phyloP scores from a whole-genome alignment of 1,140 invertebrate genomes.

The Babylonia areolata region DNA sequence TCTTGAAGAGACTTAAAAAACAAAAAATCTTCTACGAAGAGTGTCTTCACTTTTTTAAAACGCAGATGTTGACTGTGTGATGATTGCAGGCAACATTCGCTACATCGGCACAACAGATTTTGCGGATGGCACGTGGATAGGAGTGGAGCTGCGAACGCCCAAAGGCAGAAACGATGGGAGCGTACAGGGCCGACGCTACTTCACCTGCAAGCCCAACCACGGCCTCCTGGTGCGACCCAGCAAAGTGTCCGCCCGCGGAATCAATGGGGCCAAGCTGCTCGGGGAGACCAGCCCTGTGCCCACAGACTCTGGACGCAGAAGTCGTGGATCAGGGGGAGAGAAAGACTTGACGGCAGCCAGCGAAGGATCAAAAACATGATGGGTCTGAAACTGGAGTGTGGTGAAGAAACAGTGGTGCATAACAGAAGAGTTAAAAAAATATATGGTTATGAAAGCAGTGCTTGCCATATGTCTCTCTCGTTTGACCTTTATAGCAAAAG shows the following conservation, averaged over 20 bases:
- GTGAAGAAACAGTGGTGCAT: no score
- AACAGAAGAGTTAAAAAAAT: no score
- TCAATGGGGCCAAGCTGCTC: constrained; percentile 79
- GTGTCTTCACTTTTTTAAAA: no score
- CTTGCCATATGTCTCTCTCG: no score
- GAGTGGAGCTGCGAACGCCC: constrained; percentile 77
- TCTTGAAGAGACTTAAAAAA: no score
- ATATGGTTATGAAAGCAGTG: no score
- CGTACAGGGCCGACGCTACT: constrained; percentile 78
- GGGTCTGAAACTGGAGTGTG: background rate
- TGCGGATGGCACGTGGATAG: constrained; percentile 79
- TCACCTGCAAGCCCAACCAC: constrained; percentile 77
- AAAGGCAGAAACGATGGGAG: constrained; percentile 78
- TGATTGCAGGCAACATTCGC: constrained; percentile 69
- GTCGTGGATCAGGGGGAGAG: background rate
- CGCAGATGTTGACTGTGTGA: no score
- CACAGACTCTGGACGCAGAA: background rate
- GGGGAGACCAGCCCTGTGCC: constrained; percentile 45
- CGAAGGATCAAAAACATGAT: no score
- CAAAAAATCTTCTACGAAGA: no score
- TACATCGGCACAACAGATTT: constrained; percentile 79
- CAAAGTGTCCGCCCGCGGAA: constrained; percentile 78
- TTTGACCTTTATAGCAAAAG: no score
- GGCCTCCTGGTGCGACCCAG: constrained; percentile 78
- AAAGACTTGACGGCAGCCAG: background rate